phyloP scores from a whole-genome alignment of 35 echinoderm and acorn worm genomes.

The Chiridota heheva region DNA sequence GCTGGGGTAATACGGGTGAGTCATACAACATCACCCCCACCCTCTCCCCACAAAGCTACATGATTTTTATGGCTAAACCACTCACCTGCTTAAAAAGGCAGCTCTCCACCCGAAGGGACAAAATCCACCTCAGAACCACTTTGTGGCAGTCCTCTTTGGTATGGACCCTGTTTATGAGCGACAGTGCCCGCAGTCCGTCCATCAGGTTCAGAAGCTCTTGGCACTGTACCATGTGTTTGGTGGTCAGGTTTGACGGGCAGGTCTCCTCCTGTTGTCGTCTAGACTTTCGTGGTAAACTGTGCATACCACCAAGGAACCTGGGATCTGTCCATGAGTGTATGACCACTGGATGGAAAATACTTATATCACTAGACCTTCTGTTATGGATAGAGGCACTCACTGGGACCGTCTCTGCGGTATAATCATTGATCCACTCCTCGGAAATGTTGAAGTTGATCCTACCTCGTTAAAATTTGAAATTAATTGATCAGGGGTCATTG shows the following conservation, averaged over 20 bases:
- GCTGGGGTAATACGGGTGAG: too few species aligned
- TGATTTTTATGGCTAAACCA: too few species aligned
- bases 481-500: too few species aligned
- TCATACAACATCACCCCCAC: too few species aligned
- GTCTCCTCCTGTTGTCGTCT: conserved; percentile 14
- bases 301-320: conserved; percentile 7
- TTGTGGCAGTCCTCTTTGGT: conserved; percentile 47
- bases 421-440: not conserved
- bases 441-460: conserved; percentile 39
- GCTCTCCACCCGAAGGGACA: conserved; percentile 16
- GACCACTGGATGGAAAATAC: too few species aligned
- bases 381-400: not conserved
- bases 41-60: too few species aligned
- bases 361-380: conserved; percentile 20
- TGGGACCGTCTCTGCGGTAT: not conserved
- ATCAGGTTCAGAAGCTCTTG: conserved; percentile 38
- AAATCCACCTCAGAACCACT: conserved; percentile 40
- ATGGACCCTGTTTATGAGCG: conserved; percentile 38
- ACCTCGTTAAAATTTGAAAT: conserved; percentile 13
- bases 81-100: conserved; percentile 47
- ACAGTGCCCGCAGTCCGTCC: conserved; percentile 26
- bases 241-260: conserved; percentile 42
- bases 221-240: conserved; percentile 38
- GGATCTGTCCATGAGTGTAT: too few species aligned
- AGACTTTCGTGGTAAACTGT: conserved; percentile 25